These are phyloP conservation scores for Manduca sexta DNA, from an alignment of 1,140 invertebrate genomes.

Conservation along the genomic window DNA sequence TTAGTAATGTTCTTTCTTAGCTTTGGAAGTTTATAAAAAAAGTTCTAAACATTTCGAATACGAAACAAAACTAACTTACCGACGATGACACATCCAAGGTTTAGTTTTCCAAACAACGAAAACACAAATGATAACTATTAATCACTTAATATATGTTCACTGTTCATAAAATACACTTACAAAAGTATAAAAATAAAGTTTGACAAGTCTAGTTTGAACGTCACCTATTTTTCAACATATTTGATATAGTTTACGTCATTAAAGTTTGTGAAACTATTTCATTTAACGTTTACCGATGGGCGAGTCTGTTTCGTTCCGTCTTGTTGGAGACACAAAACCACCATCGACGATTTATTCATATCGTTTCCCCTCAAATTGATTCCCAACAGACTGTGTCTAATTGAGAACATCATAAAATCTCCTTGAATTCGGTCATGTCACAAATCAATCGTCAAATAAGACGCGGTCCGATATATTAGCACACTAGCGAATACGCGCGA, in stretches of 20 bases:
- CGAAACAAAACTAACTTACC: too few species aligned
- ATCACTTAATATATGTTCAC: slow-evolving; percentile 14
- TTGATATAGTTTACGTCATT: slow-evolving; percentile 35
- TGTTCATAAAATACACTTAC: slow-evolving; percentile 6
- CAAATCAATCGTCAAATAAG: slow-evolving; percentile 52
- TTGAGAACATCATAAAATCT: slow-evolving; percentile 61
- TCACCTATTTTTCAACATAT: slow-evolving; percentile 57
- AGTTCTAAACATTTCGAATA: too few species aligned
- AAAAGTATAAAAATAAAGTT: slow-evolving; percentile 5
- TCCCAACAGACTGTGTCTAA: slow-evolving; percentile 57
- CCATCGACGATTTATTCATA: slow-evolving; percentile 60
- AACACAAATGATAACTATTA: slow-evolving; percentile 1
- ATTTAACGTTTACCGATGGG: slow-evolving; percentile 42
- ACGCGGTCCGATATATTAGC: slow-evolving; percentile 25
- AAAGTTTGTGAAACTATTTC: slow-evolving; percentile 28
- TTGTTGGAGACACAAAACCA: slow-evolving; percentile 45
- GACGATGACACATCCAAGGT: too few species aligned
- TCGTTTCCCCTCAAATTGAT: slow-evolving; percentile 49
- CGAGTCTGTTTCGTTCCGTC: slow-evolving; percentile 35
- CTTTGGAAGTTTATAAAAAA: too few species aligned
- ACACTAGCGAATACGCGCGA: slow-evolving; percentile 53
- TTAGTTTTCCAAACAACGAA: too few species aligned
- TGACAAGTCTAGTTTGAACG: slow-evolving; percentile 11
- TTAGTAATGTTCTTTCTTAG: too few species aligned
- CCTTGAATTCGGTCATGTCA: slow-evolving; percentile 43